phyloP scores from a whole-genome alignment of 2,113 vertebrate genomes.

The Carlito syrichta region DNA sequence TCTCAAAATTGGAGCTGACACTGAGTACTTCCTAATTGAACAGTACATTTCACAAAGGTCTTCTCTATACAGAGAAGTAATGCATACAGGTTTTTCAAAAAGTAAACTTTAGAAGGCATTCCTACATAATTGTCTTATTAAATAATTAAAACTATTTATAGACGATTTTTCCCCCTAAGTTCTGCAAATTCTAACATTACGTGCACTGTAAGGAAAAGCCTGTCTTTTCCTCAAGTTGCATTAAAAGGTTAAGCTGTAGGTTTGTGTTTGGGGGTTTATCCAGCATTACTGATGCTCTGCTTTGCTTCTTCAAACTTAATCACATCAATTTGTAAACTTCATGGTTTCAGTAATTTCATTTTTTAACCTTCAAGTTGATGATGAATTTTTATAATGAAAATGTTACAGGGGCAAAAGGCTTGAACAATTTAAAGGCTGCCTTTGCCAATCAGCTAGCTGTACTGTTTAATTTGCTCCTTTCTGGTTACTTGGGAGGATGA shows the following conservation, averaged over 20 bases:
- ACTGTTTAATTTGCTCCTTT: background rate
- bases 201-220: background rate
- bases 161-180: background rate
- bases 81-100: background rate
- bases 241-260: background rate
- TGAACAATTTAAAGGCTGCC: background rate
- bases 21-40: background rate
- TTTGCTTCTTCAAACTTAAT: background rate
- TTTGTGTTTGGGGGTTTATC: background rate
- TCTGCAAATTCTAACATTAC: background rate
- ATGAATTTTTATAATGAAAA: background rate
- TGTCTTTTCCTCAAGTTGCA: background rate
- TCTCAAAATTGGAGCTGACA: background rate
- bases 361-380: conserved; percentile 8
- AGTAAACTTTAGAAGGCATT: background rate
- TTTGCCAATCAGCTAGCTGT: background rate
- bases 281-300: background rate
- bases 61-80: no score
- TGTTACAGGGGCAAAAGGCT: conserved; percentile 2
- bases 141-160: background rate
- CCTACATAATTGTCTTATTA: background rate
- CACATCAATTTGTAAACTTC: background rate
- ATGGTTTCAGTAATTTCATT: conserved; percentile 14
- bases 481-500: background rate
- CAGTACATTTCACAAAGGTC: background rate